Percentiles rank a stretch among this genome's conserved stretches.
Conservation (phyloP, 2,113 vertebrate species). For the Anseranas semipalmata region DNA sequence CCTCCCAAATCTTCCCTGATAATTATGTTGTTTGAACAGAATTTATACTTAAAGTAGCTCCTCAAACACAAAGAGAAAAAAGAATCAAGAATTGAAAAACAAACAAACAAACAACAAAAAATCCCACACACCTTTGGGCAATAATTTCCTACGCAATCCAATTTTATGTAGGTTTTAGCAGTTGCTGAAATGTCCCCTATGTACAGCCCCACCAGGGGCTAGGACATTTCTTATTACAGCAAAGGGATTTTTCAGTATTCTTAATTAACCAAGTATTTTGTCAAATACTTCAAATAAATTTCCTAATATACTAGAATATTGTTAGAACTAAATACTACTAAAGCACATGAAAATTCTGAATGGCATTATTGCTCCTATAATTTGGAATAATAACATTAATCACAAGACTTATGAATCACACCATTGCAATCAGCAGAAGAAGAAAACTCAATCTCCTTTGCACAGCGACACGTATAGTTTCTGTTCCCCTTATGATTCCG, state of each 20-base stretch:
- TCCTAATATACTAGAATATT: neutral
- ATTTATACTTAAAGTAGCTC: neutral
- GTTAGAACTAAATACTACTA: neutral
- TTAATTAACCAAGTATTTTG: neutral
- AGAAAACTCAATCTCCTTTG: neutral
- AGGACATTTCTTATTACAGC: neutral
- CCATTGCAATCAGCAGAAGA: neutral
- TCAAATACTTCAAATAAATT: neutral
- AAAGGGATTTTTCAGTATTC: neutral
- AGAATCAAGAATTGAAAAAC: neutral
- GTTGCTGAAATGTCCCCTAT: neutral
- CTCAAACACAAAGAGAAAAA: neutral
- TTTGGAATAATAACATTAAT: neutral
- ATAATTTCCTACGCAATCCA: neutral
- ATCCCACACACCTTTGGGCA: accelerated
- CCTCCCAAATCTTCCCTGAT: neutral
- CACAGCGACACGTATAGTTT: neutral
- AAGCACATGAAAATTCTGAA: neutral
- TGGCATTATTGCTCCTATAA: neutral
- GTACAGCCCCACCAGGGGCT: neutral
- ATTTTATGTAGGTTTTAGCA: neutral
- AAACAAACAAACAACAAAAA: neutral
- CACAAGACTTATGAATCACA: neutral
- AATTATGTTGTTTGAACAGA: neutral
- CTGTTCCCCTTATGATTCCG: neutral